Evolutionary conservation across 2,113 vertebrate genomes (phyloP), one percentile per base, ranked within the genome.

Genomic region (Peromyscus leucopus): DNA sequence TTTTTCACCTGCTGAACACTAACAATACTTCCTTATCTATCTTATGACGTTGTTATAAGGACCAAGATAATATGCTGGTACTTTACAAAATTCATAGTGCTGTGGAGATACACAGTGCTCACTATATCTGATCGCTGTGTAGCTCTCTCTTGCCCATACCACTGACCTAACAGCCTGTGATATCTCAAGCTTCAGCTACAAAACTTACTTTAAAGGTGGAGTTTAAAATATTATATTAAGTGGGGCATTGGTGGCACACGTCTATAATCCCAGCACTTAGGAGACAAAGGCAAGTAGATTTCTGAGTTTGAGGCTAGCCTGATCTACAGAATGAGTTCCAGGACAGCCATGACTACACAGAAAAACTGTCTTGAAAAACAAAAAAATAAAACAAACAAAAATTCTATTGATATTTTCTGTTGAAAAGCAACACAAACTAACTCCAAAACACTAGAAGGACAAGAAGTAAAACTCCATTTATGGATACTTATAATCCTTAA

Each of bases 391-490:
- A 67, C 67, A 74, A 74, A 31, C 26, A n/a, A 74, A 39, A 22
- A 39, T 74, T 69, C 31, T 71, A n/a, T 10, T 39, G 72, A 51
- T 51, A 78, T 51, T 78, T 78, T 48, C 76, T 31, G 46, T 78
- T 51, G 26, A 78, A 28, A 51, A 79, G 15, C 7, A 33, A 51
- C 72, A 55, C 55, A 78, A 2, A 79, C 46, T 48, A 5, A 31
- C 33, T 0, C 5, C 21, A 39, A 39, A 63, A 48, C 39, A 86
- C 61, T 19, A 31, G 11, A 33, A n/a, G 36, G 83, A 71, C 16
- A 78, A 90, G 39, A 84, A 78, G 76, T 61, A 85, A 90, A 93
- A 78, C 55, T 15, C 55, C 16, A 76, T 61, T 90, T 84, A 78
- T 12, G 26, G 39, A 90, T 48, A 84, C 9, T 63, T 78, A 4